phyloP scores from a whole-genome alignment of 2,113 vertebrate genomes.

The Nematolebias whitei region DNA sequence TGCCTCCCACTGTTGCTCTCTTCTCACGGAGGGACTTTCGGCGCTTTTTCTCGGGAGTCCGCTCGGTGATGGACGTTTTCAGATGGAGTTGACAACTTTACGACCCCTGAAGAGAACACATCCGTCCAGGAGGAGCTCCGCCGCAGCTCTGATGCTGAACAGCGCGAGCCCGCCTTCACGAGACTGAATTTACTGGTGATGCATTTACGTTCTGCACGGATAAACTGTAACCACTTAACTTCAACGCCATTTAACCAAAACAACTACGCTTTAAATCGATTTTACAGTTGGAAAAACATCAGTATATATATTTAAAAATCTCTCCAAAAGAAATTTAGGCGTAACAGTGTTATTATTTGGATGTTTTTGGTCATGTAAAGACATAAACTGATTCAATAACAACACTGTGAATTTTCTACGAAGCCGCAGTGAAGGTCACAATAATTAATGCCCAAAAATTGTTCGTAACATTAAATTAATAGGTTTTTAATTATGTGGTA shows the following conservation, averaged over 20 bases:
- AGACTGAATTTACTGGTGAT: background rate
- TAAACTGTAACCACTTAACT: background rate
- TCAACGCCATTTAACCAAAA: background rate
- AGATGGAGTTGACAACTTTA: background rate
- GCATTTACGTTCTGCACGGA: conserved; percentile 14
- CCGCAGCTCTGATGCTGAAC: background rate
- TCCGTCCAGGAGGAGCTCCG: conserved; percentile 7
- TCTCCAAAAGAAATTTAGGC: background rate
- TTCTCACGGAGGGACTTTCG: background rate
- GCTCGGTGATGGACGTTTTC: background rate
- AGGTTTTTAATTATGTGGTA: no score
- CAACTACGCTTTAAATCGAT: background rate
- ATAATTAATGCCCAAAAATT: no score
- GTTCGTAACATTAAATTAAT: no score
- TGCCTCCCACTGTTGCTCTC: background rate
- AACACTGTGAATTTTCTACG: no score
- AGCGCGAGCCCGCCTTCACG: conserved; percentile 14
- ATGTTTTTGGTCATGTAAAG: no score
- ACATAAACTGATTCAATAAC: no score
- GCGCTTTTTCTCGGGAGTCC: background rate
- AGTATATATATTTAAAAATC: background rate
- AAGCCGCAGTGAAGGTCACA: no score
- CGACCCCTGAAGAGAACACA: background rate
- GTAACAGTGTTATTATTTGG: background rate
- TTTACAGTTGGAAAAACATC: background rate